Conservation (phyloP, 92 coral and sea anemone species). For the Ricordea florida region DNA sequence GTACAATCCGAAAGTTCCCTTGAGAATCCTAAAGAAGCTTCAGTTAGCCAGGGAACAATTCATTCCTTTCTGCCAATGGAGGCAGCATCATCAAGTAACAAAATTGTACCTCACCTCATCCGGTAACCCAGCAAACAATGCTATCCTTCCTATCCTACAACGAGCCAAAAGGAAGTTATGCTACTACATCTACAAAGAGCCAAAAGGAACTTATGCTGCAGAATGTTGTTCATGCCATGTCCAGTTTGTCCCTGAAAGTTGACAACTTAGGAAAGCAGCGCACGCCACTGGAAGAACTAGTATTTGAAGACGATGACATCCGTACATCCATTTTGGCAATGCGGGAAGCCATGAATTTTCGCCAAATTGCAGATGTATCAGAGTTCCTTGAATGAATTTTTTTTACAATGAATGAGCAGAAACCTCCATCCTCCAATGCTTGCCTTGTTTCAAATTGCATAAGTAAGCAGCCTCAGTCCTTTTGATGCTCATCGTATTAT, state of each 20-base stretch:
- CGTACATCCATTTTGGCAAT: constrained; percentile 18
- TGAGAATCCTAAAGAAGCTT: constrained; percentile 13
- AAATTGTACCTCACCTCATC: not conserved
- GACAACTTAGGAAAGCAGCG: constrained; percentile 22
- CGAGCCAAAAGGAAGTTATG: not conserved
- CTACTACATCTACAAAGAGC: not conserved
- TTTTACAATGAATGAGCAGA: constrained; percentile 43
- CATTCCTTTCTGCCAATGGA: constrained; percentile 17
- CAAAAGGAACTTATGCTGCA: not conserved
- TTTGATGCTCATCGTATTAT: constrained; percentile 32
- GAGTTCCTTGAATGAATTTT: constrained; percentile 38
- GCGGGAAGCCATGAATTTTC: constrained; percentile 26
- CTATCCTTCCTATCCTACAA: constrained; percentile 1
- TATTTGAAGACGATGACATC: constrained; percentile 31
- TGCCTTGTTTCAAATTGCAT: constrained; percentile 28
- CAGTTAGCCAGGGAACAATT: constrained; percentile 32
- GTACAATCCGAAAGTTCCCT: constrained; percentile 13
- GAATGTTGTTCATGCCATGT: constrained; percentile 26
- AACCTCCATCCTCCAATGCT: constrained; percentile 25
- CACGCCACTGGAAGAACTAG: constrained; percentile 15
- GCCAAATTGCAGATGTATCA: constrained; percentile 18
- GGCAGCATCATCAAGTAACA: not conserved
- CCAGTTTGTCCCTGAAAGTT: constrained; percentile 33
- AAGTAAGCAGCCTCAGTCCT: constrained; percentile 11
- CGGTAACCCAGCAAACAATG: constrained; percentile 10